Conservation (phyloP, 2,113 vertebrate genomes). For the Mungos mungo region DNA sequence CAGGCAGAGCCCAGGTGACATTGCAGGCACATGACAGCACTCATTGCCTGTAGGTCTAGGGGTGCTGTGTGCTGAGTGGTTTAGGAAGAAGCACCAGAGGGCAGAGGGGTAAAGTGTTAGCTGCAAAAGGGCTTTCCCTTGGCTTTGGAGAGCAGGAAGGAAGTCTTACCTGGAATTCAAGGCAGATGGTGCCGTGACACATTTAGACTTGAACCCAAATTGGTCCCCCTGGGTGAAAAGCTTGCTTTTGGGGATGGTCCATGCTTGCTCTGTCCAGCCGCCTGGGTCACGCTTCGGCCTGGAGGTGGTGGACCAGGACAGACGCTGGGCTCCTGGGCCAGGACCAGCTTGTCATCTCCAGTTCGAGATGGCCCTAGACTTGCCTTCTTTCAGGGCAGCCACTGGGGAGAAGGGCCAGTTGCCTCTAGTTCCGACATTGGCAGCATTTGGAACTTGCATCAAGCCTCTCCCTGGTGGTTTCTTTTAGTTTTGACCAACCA, state of each 20-base stretch:
- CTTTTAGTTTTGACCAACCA: slow-evolving; percentile 71
- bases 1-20: background rate
- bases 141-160: background rate
- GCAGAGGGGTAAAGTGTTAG: background rate
- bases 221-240: fast-evolving
- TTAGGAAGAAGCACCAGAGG: background rate
- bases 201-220: background rate
- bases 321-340: background rate
- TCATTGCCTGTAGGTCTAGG: background rate
- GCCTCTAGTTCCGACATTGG: slow-evolving; percentile 46
- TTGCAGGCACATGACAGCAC: background rate
- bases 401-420: background rate
- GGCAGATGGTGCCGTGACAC: background rate
- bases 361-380: background rate
- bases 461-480: slow-evolving; percentile 62
- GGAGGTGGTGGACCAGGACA: too few relatives aligned
- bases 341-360: background rate
- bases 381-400: fast-evolving
- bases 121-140: background rate
- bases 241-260: background rate
- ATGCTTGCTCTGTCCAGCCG: background rate
- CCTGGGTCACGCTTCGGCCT: background rate
- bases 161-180: background rate
- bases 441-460: slow-evolving; percentile 41
- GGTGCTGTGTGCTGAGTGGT: background rate